Percentiles rank a stretch among this genome's conserved stretches.
phyloP scores from a whole-genome alignment of 2,113 vertebrate species.

The Osmerus eperlanus region DNA sequence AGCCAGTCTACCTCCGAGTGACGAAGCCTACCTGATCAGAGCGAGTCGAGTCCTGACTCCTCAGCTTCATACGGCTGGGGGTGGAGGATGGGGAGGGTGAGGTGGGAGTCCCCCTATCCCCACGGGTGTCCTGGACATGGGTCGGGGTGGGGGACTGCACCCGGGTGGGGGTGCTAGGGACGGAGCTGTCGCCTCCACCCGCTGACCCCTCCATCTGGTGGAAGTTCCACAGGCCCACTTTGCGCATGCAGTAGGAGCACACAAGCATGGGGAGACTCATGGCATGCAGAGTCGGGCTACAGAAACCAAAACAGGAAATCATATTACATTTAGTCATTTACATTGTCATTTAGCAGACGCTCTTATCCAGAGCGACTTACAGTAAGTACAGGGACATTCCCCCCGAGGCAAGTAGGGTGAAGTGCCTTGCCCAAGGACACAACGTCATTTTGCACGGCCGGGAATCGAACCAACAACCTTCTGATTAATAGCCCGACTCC shows the following conservation, averaged over 20 bases:
- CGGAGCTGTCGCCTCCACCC: constrained; percentile 58
- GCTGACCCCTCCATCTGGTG: constrained; percentile 78
- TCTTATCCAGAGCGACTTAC: too few relatives aligned
- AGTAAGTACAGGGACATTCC: too few relatives aligned
- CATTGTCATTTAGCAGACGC: too few relatives aligned
- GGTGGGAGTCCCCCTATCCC: constrained; percentile 55
- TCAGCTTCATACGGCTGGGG: constrained; percentile 83
- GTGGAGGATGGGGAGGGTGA: constrained; percentile 71
- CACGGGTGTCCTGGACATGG: constrained; percentile 49
- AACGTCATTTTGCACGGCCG: too few relatives aligned
- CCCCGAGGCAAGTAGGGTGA: too few relatives aligned
- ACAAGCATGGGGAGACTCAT: constrained; percentile 79
- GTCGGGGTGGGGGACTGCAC: constrained; percentile 7
- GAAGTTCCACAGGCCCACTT: constrained; percentile 90
- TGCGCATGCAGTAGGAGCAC: constrained; percentile 88
- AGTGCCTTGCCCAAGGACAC: too few relatives aligned
- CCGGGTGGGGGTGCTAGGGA: constrained; percentile 31
- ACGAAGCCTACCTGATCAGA: constrained; percentile 75
- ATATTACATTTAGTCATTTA: too few relatives aligned
- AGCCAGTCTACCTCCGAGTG: too few relatives aligned
- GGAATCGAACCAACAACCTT: too few relatives aligned
- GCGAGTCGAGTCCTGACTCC: constrained; percentile 80
- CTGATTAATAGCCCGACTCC: too few relatives aligned
- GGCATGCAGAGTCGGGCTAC: constrained; percentile 67
- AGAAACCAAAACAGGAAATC: constrained; percentile 6